A percentile compares a stretch with the other conserved stretches of the same genome.
These are phyloP conservation scores for Paguma larvata DNA, from an alignment of 2,797 vertebrate species.

Conservation along the genomic window DNA sequence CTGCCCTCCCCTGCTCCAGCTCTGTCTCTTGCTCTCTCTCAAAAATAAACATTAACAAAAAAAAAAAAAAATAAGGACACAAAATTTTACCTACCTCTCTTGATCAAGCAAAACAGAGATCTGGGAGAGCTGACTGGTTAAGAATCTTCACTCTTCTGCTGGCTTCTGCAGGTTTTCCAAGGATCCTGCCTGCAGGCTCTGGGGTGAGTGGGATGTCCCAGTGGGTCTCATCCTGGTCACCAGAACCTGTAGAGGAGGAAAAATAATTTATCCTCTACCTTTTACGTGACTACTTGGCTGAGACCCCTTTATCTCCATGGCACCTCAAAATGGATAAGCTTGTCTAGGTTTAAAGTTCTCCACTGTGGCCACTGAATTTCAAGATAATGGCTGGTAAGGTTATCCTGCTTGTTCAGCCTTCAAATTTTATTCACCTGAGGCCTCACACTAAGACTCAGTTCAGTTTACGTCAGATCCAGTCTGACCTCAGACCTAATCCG, in stretches of 20 bases:
- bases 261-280: not conserved
- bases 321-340: not conserved
- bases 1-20: too few species aligned
- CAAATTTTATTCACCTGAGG: not conserved
- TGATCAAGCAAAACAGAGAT: not conserved
- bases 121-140: not conserved
- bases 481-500: not conserved
- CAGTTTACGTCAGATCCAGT: not conserved
- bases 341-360: not conserved
- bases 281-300: not conserved
- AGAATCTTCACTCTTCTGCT: not conserved
- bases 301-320: not conserved
- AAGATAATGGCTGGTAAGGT: not conserved
- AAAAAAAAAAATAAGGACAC: not conserved
- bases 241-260: not conserved
- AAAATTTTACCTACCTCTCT: not conserved
- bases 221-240: not conserved
- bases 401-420: not conserved
- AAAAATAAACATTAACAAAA: too few species aligned
- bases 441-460: too few species aligned
- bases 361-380: not conserved
- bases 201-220: not conserved
- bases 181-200: not conserved
- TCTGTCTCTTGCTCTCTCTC: too few species aligned
- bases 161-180: not conserved